phyloP scores from a whole-genome alignment of 2,797 vertebrate species.

The Girardinus metallicus region DNA sequence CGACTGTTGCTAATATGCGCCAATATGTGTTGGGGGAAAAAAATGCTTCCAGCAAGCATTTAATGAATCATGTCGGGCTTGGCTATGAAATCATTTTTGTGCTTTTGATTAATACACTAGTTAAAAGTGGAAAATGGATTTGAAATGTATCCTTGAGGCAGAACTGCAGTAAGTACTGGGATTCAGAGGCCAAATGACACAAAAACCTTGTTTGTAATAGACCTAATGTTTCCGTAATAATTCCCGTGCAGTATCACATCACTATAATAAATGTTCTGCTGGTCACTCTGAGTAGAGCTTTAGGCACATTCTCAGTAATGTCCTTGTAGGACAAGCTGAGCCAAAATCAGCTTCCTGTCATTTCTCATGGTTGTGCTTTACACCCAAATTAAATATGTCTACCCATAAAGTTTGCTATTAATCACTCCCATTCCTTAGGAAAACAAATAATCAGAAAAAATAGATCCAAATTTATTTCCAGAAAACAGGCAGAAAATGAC shows the following conservation, averaged over 20 bases:
- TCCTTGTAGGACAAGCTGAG: constrained; percentile 12
- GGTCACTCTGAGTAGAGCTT: not conserved
- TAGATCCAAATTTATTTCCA: constrained; percentile 64
- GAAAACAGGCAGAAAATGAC: constrained; percentile 51
- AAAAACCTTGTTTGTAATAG: not conserved
- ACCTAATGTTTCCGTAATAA: constrained; percentile 9
- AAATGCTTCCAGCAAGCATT: constrained; percentile 13
- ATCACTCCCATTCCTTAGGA: not conserved
- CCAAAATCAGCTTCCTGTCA: constrained; percentile 19
- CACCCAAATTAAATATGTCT: not conserved
- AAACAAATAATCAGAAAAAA: constrained; percentile 63
- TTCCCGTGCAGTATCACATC: not conserved
- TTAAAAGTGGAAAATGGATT: not conserved
- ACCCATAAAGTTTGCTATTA: not conserved
- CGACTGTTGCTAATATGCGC: constrained; percentile 1
- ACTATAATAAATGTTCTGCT: not conserved
- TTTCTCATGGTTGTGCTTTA: not conserved
- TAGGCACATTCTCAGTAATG: not conserved
- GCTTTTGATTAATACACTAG: constrained; percentile 1
- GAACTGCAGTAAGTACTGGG: not conserved
- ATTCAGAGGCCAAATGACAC: not conserved
- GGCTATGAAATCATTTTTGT: not conserved
- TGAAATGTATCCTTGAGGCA: not conserved
- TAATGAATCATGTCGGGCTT: constrained; percentile 8
- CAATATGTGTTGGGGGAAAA: not conserved